Evolutionary conservation across 1,140 invertebrate genomes (phyloP), one percentile per base, ranked within the genome.

Genomic region (Harpegnathos saltator): DNA sequence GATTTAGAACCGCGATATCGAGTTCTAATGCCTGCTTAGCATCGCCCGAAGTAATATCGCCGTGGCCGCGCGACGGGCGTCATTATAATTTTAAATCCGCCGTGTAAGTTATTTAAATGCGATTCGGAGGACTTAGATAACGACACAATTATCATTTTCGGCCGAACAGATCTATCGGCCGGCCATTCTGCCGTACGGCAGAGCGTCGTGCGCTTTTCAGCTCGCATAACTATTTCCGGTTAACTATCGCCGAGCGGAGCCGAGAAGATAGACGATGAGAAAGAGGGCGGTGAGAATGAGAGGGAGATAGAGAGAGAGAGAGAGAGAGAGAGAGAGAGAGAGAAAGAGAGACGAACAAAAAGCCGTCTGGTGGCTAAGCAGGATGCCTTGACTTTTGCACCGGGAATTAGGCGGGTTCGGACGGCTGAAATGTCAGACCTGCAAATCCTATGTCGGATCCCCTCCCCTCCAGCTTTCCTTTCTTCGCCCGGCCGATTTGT

Each of bases 341-440:
- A 24, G 11, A 52, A 7, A 66, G 17, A 66, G 44, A 56, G 14
- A 68, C 3, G 1, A 56, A 44, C 38, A 19, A 19, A 56, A 56
- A 56, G 54, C 4, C 29, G 56, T 84, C 29, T 88, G 75, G 81
- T 69, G 75, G 75, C 73, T 82, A 88, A 88, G 61, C 61, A 65
- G 69, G 59, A 85, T 26, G 56, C 66, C 78, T 83, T 74, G 29
- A 52, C 59, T 78, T 50, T 62, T 66, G 62, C 44, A 54, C 54
- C 66, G 52, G 81, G 52, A 85, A 88, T 89, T 85, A 85, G 77
- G 54, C 82, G 83, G 68, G 59, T 22, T 59, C 80, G 82, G 68
- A 56, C 59, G 54, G n/a, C 14, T 61, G 84, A 91, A 91, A 92
- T 91, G 82, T 91, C 88, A 85, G 84, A 87, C 88, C 19, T 38